Percentiles rank a stretch among this genome's conserved stretches.
Conservation (phyloP, 2,888 invertebrate species). For the Vannuccia rotundouncinata region DNA sequence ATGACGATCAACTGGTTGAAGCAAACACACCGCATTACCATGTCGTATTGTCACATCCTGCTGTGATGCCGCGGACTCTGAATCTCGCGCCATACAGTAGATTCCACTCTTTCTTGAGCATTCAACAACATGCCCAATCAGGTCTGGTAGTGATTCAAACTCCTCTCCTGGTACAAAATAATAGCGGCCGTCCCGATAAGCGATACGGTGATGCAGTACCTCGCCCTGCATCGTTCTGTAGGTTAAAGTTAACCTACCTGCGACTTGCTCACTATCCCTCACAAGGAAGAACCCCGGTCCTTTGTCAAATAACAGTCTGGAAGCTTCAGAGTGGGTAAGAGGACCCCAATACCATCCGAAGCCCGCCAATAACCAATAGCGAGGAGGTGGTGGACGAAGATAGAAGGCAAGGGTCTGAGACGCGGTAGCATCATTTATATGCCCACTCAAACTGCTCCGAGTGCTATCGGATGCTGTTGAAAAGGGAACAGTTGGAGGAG, state of each 20-base stretch:
- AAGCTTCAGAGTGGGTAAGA: constrained; percentile 34
- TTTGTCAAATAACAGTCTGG: background rate
- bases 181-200: background rate
- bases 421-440: background rate
- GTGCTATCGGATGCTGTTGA: background rate
- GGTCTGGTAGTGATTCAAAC: background rate
- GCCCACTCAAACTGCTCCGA: background rate
- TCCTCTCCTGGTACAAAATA: background rate
- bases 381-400: constrained; percentile 25
- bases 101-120: background rate
- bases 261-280: constrained; percentile 33
- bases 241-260: constrained; percentile 34
- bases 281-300: constrained; percentile 36
- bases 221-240: background rate
- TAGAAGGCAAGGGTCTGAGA: background rate
- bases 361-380: constrained; percentile 29
- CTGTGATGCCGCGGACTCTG: background rate
- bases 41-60: background rate
- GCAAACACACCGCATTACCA: constrained; percentile 62
- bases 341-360: constrained; percentile 40
- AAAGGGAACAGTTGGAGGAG: background rate
- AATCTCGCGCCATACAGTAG: constrained; percentile 6
- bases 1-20: constrained; percentile 69
- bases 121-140: background rate
- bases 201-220: background rate